Evolutionary conservation across 2,888 invertebrate genomes (phyloP), one percentile per base, ranked within the genome.

Genomic region (Anthophora plumipes): DNA sequence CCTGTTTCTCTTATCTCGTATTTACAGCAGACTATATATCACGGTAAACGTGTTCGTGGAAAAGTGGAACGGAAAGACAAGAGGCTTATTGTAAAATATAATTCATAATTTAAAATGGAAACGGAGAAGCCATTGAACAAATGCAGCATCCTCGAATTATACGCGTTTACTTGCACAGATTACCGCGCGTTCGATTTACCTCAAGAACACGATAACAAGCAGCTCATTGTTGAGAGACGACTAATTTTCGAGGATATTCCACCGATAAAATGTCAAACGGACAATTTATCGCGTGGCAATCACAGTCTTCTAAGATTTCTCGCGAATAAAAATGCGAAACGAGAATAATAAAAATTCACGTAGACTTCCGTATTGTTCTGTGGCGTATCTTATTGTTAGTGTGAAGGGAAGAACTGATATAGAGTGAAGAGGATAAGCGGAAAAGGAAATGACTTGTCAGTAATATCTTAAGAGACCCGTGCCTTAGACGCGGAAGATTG

Each of bases 21-120:
- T 22, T 67, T 31, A 54, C 12, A 12, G 3, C 11, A 54, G 41
- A 25, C 12, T 67, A 54, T 37, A 43, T 54, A 67, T 67, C 67
- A 54, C n/a, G 8, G 22, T 0, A 9, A 64, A 64, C 11, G n/a
- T 1, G 14, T 52, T 66, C 22, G 39, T 11, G 67, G 14, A 67
- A 54, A 17, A 67, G 41, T 54, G 39, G 50, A 46, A 37, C 46
- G 1, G 17, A 31, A 57, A 69, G 14, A 70, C 52, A 41, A 67
- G 54, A 67, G 54, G 41, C 41, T 67, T 54, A 67, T 67, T 67
- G 41, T 54, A 67, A 67, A 55, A 54, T 67, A 55, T 41, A 67
- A 67, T 55, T 54, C 11, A 59, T 70, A 60, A 59, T 70, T 70
- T 70, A 50, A 70, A 55, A 25, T 37, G 43, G 22, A 25, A 48